Percentiles rank a stretch among this genome's conserved stretches.
Conservation (phyloP, 2,113 vertebrate genomes). For the Struthio camelus region DNA sequence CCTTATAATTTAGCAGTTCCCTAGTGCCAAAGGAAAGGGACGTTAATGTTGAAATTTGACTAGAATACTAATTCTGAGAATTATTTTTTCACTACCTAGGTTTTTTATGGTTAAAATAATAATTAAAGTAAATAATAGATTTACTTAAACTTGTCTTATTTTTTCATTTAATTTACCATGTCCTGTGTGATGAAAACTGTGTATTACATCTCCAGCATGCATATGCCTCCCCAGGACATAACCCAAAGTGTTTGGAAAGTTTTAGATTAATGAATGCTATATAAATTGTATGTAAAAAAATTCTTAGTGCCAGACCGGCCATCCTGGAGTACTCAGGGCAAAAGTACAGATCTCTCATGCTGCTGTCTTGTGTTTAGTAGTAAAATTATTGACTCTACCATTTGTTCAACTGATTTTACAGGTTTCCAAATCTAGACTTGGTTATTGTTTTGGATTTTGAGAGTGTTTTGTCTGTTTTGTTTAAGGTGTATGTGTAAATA, state of each 20-base stretch:
- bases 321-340: not conserved
- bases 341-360: not conserved
- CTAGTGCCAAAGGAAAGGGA: not conserved
- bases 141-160: not conserved
- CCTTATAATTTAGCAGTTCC: not conserved
- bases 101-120: not conserved
- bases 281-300: accelerated
- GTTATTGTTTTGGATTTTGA: not conserved
- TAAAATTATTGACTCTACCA: not conserved
- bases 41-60: not conserved
- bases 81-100: not conserved
- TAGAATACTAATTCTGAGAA: not conserved
- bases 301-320: not conserved
- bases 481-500: not conserved
- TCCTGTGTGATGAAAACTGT: not conserved
- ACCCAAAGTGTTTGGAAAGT: not conserved
- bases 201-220: accelerated
- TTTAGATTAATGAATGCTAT: not conserved
- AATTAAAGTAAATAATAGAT: not conserved
- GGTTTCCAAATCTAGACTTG: not conserved
- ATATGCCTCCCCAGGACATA: not conserved
- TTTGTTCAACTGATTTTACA: not conserved
- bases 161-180: not conserved
- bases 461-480: not conserved
- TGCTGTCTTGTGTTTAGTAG: not conserved